These are phyloP conservation scores for Metaphire vulgaris DNA, from an alignment of 1,140 invertebrate species.

Conservation along the genomic window DNA sequence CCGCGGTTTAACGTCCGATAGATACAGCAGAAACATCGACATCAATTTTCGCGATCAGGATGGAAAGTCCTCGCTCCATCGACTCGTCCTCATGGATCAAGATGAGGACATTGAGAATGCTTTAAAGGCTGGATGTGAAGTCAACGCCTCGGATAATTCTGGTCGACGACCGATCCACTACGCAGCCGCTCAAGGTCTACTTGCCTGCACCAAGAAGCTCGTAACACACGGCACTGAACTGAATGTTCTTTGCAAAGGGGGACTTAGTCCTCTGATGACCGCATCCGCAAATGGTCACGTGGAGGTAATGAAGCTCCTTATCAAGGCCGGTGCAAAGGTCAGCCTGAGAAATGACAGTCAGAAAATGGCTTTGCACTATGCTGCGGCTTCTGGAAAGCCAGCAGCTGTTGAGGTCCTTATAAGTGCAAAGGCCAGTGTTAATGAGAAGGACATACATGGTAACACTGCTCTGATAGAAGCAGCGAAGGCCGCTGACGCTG, in stretches of 20 bases:
- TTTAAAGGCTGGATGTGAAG: not conserved
- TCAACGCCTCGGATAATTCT: not conserved
- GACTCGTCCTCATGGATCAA: not conserved
- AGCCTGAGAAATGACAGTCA: not conserved
- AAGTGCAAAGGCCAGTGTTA: not conserved
- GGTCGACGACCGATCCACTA: not conserved
- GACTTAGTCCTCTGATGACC: not conserved
- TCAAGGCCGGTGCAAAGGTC: slow-evolving; percentile 1
- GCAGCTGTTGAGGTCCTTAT: not conserved
- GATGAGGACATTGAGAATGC: not conserved
- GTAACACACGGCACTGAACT: not conserved
- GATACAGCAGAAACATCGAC: not conserved
- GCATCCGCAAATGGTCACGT: not conserved
- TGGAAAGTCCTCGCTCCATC: not conserved
- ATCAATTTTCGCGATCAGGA: not conserved
- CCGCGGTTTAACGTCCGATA: not conserved
- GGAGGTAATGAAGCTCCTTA: not conserved
- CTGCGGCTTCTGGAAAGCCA: not conserved
- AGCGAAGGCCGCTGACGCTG: not conserved
- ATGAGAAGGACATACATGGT: not conserved
- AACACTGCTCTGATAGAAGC: not conserved
- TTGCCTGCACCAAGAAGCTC: not conserved
- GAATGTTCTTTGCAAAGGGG: not conserved
- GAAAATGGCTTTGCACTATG: not conserved
- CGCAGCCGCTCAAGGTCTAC: not conserved